Conservation (phyloP, 2,113 vertebrate genomes). For the Noturus placidus region DNA sequence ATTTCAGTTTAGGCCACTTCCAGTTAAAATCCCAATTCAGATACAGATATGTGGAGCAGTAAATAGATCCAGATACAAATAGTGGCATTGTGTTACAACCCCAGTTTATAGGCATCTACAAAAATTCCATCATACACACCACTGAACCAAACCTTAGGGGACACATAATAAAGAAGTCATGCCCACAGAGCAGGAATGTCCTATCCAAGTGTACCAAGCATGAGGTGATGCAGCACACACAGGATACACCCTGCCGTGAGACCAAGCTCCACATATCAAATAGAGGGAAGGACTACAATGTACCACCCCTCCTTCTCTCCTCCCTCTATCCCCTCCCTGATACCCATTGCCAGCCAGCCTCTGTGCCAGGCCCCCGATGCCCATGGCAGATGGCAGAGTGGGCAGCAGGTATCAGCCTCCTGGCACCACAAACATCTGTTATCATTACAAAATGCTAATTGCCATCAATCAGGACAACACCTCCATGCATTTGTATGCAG, state of each 20-base stretch:
- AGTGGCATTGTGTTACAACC: not conserved
- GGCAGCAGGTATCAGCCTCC: constrained; percentile 86
- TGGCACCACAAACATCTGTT: constrained; percentile 90
- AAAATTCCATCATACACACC: constrained; percentile 40
- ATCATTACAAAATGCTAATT: constrained; percentile 93
- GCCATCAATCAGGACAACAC: constrained; percentile 89
- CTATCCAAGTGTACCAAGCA: constrained; percentile 31
- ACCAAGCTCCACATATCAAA: constrained; percentile 34
- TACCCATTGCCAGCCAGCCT: constrained; percentile 56
- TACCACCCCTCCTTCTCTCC: constrained; percentile 33
- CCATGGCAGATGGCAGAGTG: constrained; percentile 84
- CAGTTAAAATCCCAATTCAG: not conserved
- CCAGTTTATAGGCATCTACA: constrained; percentile 22
- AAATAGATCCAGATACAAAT: not conserved
- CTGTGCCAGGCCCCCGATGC: constrained; percentile 70
- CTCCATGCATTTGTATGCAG: constrained; percentile 83
- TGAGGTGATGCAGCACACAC: constrained; percentile 31
- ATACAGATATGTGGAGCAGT: not conserved
- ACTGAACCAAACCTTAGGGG: constrained; percentile 14
- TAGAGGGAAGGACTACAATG: constrained; percentile 40
- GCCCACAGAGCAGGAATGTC: constrained; percentile 24
- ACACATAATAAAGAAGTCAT: constrained; percentile 41
- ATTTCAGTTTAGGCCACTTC: not conserved
- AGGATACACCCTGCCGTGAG: constrained; percentile 42
- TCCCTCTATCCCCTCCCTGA: constrained; percentile 46